phyloP scores from a whole-genome alignment of 2,113 vertebrate genomes.

The Dissostichus mawsoni region DNA sequence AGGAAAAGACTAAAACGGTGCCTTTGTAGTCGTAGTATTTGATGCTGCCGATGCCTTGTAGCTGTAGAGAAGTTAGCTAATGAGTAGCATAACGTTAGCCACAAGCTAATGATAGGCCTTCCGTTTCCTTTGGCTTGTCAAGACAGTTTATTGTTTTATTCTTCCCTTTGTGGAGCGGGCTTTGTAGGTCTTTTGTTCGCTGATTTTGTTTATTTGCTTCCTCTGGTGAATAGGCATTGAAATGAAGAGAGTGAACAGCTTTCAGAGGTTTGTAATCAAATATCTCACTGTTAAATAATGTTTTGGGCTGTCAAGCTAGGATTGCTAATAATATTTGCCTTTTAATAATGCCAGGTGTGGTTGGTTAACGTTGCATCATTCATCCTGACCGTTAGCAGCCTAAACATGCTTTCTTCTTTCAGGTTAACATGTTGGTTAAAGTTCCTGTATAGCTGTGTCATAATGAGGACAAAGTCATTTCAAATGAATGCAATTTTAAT shows the following conservation, averaged over 20 bases:
- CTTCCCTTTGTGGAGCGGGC: not conserved
- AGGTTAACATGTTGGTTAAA: too few relatives aligned
- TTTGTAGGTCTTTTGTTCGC: conserved; percentile 13
- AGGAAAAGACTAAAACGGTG: conserved; percentile 77
- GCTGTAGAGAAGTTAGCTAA: conserved; percentile 53
- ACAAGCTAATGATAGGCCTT: conserved; percentile 63
- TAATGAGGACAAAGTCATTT: not conserved
- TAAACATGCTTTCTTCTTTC: too few relatives aligned
- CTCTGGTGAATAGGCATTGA: not conserved
- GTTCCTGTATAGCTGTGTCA: too few relatives aligned
- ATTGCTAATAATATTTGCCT: not conserved
- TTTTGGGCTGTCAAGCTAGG: too few relatives aligned
- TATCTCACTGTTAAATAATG: not conserved
- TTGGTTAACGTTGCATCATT: too few relatives aligned
- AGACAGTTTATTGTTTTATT: conserved; percentile 36
- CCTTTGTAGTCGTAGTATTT: conserved; percentile 41
- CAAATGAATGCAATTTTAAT: not conserved
- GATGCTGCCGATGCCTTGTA: conserved; percentile 51
- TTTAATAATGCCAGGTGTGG: too few relatives aligned
- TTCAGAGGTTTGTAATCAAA: conserved; percentile 82
- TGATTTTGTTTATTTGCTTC: not conserved
- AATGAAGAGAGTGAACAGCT: conserved; percentile 72
- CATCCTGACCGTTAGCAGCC: too few relatives aligned
- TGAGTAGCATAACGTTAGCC: conserved; percentile 39
- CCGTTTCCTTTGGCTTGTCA: conserved; percentile 23